Conservation (phyloP, 2,797 vertebrate genomes). For the Yasuhikotakia modesta region DNA sequence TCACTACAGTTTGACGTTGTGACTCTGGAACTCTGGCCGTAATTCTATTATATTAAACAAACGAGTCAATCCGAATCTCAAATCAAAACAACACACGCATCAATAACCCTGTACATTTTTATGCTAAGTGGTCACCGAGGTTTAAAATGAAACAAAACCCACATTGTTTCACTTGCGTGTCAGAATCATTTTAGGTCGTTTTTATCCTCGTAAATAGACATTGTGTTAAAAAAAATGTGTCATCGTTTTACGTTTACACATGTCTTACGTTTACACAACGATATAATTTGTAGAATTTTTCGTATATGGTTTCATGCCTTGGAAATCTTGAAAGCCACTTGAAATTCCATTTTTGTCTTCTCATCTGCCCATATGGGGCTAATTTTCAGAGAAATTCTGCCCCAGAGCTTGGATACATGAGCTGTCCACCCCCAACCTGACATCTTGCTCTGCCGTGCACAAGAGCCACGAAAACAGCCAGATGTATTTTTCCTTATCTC, state of each 20-base stretch:
- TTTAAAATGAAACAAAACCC: not conserved
- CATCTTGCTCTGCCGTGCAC: slow-evolving; percentile 45
- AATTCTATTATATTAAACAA: slow-evolving; percentile 47
- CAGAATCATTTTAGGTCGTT: not conserved
- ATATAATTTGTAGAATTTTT: too few species aligned
- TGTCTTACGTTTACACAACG: not conserved
- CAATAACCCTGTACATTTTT: not conserved
- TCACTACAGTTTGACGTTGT: slow-evolving; percentile 36
- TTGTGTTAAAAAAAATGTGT: too few species aligned
- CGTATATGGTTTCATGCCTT: too few species aligned
- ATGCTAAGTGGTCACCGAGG: not conserved
- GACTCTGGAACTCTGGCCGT: slow-evolving; percentile 26
- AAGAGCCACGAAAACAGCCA: slow-evolving; percentile 50
- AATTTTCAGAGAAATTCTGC: slow-evolving; percentile 62
- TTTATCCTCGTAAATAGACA: not conserved
- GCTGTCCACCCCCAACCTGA: slow-evolving; percentile 50
- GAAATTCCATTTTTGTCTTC: slow-evolving; percentile 50
- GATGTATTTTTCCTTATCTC: slow-evolving; percentile 49
- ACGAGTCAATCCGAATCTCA: not conserved
- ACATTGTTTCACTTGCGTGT: not conserved
- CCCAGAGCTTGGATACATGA: slow-evolving; percentile 58
- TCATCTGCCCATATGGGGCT: slow-evolving; percentile 64
- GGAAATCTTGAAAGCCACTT: not conserved
- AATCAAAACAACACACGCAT: slow-evolving; percentile 9
- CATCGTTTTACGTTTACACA: too few species aligned